phyloP scores from a whole-genome alignment of 2,888 invertebrate genomes.

The Chrysomela aeneicollis region DNA sequence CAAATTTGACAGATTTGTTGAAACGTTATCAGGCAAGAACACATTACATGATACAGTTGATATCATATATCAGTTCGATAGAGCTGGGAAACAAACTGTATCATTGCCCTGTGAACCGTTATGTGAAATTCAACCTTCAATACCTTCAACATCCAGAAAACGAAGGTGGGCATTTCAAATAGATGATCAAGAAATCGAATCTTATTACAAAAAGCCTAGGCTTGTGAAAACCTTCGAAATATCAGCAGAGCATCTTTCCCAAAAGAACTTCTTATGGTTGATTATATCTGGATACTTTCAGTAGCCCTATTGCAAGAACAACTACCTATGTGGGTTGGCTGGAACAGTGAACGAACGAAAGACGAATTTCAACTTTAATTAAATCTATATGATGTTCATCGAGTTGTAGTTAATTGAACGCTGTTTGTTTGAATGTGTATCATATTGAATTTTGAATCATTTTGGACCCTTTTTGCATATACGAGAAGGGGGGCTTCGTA shows the following conservation, averaged over 20 bases:
- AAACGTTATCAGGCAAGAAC: slow-evolving; percentile 43
- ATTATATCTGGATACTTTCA: no score
- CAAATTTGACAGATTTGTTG: slow-evolving; percentile 30
- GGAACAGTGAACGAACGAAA: slow-evolving; percentile 38
- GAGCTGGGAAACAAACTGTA: slow-evolving; percentile 31
- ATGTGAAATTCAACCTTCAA: slow-evolving; percentile 30
- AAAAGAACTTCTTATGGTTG: no score
- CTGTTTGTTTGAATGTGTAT: no score
- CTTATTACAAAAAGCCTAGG: slow-evolving; percentile 28
- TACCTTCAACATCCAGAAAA: slow-evolving; percentile 18
- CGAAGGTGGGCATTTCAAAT: no score
- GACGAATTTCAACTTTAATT: background rate
- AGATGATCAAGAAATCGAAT: slow-evolving; percentile 6
- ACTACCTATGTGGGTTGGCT: slow-evolving; percentile 48
- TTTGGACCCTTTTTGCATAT: no score
- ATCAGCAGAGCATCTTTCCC: no score
- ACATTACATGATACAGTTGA: slow-evolving; percentile 47
- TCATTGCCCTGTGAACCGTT: no score
- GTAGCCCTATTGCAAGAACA: background rate
- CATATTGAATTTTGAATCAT: no score
- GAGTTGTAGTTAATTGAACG: no score
- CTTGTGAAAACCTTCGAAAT: no score
- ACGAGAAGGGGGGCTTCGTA: no score
- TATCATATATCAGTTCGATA: slow-evolving; percentile 35
- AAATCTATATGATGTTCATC: no score